Percentiles rank a stretch among this genome's conserved stretches.
phyloP scores from a whole-genome alignment of 1,140 invertebrate species.

The Papilio polytes region DNA sequence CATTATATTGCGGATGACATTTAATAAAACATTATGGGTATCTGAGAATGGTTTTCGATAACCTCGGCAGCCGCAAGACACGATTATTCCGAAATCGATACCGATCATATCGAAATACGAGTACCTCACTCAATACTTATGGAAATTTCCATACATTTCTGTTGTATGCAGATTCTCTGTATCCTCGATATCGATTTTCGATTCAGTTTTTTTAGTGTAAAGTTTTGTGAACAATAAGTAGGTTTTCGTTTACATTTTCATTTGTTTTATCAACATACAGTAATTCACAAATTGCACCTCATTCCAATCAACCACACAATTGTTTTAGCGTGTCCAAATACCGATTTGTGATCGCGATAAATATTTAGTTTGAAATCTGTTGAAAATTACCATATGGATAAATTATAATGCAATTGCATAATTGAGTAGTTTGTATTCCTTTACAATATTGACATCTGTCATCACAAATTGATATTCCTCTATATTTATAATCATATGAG shows the following conservation, averaged over 20 bases:
- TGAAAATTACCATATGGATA: slow-evolving; percentile 44
- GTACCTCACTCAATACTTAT: slow-evolving; percentile 15
- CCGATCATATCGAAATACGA: slow-evolving; percentile 29
- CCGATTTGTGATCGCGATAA: slow-evolving; percentile 57
- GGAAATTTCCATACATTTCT: background rate
- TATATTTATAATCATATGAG: background rate
- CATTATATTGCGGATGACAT: slow-evolving; percentile 83
- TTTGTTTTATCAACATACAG: slow-evolving; percentile 39
- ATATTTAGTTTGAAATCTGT: slow-evolving; percentile 54
- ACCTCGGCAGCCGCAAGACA: slow-evolving; percentile 56
- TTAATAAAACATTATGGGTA: slow-evolving; percentile 83
- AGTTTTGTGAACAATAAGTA: slow-evolving; percentile 21
- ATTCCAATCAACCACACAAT: slow-evolving; percentile 64
- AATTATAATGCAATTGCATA: slow-evolving; percentile 38
- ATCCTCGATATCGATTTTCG: background rate
- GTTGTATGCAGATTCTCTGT: slow-evolving; percentile 8
- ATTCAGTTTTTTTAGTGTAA: slow-evolving; percentile 31
- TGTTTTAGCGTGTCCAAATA: slow-evolving; percentile 61
- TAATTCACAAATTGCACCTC: slow-evolving; percentile 64
- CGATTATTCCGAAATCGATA: slow-evolving; percentile 49
- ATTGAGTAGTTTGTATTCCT: background rate
- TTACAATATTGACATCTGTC: background rate
- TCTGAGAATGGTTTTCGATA: slow-evolving; percentile 76
- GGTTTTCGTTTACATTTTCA: slow-evolving; percentile 40
- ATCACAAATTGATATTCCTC: background rate